phyloP scores from a whole-genome alignment of 2,888 invertebrate genomes.

The Enoplolaimus lenunculus region DNA sequence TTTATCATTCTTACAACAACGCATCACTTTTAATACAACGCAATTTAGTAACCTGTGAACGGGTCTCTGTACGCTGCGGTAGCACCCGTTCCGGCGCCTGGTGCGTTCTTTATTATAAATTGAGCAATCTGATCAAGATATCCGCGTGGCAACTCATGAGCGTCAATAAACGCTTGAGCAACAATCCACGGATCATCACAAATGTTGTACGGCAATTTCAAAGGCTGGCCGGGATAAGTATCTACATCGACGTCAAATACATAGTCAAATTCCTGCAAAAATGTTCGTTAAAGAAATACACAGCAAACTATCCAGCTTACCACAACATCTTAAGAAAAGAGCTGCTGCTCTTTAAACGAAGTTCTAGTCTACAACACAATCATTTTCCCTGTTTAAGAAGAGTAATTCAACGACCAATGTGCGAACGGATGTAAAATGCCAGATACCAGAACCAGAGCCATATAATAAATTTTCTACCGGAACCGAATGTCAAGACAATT shows the following conservation, averaged over 20 bases:
- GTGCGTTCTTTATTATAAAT: conserved; percentile 57
- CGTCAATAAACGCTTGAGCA: conserved; percentile 75
- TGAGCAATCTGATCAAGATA: conserved; percentile 78
- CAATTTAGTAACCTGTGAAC: conserved; percentile 51
- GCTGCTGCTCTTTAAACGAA: too few species aligned
- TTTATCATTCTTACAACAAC: too few species aligned
- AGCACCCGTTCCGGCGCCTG: conserved; percentile 18
- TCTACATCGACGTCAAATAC: conserved; percentile 85
- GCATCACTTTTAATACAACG: too few species aligned
- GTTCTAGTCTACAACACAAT: too few species aligned
- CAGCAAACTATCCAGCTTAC: too few species aligned
- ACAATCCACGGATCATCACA: conserved; percentile 80
- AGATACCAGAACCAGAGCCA: too few species aligned
- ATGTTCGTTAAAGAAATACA: not conserved
- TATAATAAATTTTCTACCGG: too few species aligned
- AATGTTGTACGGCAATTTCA: conserved; percentile 78
- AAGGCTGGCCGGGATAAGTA: conserved; percentile 51
- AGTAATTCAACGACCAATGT: too few species aligned
- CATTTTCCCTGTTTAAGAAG: too few species aligned
- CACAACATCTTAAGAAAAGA: too few species aligned
- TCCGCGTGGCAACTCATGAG: conserved; percentile 63
- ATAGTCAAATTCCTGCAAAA: conserved; percentile 65
- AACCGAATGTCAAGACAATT: too few species aligned
- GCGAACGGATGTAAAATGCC: too few species aligned
- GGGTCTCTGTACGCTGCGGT: conserved; percentile 47